Evolutionary conservation across 2,797 vertebrate species (phyloP).

Genomic region (Acrossocheilus wenchowensis): DNA sequence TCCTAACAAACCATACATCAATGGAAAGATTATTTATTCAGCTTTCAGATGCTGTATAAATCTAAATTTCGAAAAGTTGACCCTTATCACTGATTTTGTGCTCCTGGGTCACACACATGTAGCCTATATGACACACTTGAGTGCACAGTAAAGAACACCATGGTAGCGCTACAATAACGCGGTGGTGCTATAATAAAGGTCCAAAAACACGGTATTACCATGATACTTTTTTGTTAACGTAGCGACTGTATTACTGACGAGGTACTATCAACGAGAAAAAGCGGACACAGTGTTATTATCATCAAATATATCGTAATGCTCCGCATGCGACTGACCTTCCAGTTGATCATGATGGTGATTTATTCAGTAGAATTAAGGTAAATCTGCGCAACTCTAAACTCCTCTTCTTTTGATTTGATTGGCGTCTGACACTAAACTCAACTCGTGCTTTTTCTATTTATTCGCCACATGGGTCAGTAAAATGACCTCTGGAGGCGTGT

Average conservation of each 20-base stretch:
- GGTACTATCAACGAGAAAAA: no score
- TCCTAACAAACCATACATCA: no score
- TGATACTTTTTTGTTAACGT: background rate
- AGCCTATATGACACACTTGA: no score
- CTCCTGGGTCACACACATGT: no score
- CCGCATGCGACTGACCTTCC: conserved; percentile 38
- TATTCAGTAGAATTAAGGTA: background rate
- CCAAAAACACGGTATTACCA: no score
- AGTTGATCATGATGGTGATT: conserved; percentile 56
- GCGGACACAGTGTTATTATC: background rate
- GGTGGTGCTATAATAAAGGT: background rate
- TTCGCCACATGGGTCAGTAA: background rate
- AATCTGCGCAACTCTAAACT: background rate
- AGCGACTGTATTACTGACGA: background rate
- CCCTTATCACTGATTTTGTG: no score
- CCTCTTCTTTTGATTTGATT: no score
- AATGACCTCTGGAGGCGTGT: background rate
- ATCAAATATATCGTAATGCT: background rate
- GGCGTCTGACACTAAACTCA: no score
- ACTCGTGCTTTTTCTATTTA: background rate
- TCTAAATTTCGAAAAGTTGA: no score
- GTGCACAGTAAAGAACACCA: background rate
- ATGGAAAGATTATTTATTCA: no score
- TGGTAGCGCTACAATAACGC: background rate
- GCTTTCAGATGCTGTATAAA: no score